Evolutionary conservation across 2,113 vertebrate genomes (phyloP).

Genomic region (Glareola pratincola): DNA sequence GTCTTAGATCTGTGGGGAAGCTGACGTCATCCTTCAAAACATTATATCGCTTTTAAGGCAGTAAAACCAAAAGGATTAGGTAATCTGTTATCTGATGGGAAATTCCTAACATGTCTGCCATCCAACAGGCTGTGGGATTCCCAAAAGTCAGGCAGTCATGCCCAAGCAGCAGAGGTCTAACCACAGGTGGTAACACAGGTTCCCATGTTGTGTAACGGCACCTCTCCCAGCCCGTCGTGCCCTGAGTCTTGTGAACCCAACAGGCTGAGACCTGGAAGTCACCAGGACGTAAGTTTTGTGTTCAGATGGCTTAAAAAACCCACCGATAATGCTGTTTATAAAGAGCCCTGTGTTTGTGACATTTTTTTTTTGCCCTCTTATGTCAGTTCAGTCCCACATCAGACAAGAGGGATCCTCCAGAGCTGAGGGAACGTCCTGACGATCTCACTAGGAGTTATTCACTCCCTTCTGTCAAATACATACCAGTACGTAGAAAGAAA

Average conservation of each 20-base stretch:
- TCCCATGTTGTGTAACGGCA: rapidly evolving
- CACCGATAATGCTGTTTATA: neutral
- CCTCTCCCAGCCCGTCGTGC: neutral
- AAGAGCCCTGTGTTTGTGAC: rapidly evolving
- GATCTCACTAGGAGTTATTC: neutral
- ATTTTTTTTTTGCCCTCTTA: rapidly evolving
- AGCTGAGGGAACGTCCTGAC: neutral
- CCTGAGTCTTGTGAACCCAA: neutral
- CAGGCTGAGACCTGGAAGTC: neutral
- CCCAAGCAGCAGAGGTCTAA: neutral
- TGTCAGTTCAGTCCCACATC: neutral
- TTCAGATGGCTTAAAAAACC: rapidly evolving
- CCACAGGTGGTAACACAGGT: neutral
- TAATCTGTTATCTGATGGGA: neutral
- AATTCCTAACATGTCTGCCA: neutral
- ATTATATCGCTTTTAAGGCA: neutral
- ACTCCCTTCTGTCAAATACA: neutral
- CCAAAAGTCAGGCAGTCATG: neutral
- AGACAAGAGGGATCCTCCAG: neutral
- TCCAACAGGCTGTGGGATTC: neutral
- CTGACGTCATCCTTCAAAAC: neutral
- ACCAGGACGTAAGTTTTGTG: neutral
- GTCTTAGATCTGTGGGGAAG: neutral
- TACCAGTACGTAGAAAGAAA: neutral
- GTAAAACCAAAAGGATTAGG: neutral